A percentile compares a stretch with the other conserved stretches of the same genome.
Evolutionary conservation across 2,113 vertebrate genomes (phyloP).

Genomic region (Pygoscelis antarcticus): DNA sequence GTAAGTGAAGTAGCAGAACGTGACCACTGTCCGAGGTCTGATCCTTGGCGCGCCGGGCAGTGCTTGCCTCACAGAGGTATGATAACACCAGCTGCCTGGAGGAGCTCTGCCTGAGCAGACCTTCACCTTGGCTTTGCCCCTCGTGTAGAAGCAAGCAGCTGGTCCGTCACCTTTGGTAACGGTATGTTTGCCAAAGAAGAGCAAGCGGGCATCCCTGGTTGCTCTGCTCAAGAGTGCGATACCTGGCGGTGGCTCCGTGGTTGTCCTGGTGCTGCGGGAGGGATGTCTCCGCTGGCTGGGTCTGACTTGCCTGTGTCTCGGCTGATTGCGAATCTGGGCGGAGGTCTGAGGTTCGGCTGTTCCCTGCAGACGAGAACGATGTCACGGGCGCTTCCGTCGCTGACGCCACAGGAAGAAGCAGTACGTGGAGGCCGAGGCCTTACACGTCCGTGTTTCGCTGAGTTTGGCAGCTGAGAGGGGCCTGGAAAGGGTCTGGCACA

Average conservation of each 20-base stretch:
- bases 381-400: neutral
- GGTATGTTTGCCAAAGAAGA: neutral
- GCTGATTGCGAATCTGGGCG: neutral
- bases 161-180: neutral
- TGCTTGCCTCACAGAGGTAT: neutral
- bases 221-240: fast-evolving
- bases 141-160: neutral
- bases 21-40: neutral
- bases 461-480: neutral
- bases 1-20: neutral
- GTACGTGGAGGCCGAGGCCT: neutral
- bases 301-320: neutral
- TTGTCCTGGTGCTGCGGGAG: neutral
- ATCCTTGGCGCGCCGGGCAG: neutral
- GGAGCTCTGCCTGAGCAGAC: neutral
- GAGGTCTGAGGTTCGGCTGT: neutral
- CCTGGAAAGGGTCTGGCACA: neutral
- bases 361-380: neutral
- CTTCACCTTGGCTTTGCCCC: neutral
- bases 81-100: neutral
- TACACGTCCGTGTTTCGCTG: slow-evolving; percentile 4
- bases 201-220: fast-evolving
- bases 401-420: neutral
- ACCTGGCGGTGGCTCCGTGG: fast-evolving
- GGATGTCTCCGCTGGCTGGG: neutral